Evolutionary conservation across 1,140 invertebrate species (phyloP).

Genomic region (Holcopasites calliopsidis): DNA sequence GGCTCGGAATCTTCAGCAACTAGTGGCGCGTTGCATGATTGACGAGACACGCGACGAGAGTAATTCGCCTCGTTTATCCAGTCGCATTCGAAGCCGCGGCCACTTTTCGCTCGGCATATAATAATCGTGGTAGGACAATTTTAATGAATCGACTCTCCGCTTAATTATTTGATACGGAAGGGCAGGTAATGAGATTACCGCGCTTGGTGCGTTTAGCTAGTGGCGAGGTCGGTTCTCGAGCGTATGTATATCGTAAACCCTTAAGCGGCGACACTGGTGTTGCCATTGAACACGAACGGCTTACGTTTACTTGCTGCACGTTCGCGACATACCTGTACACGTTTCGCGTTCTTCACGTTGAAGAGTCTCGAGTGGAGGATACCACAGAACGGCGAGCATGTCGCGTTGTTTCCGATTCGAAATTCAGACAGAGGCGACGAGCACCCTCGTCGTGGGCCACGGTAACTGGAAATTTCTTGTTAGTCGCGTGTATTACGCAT

Average conservation of each 20-base stretch:
- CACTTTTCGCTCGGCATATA: conserved; percentile 24
- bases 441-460: background rate
- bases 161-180: background rate
- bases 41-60: conserved; percentile 22
- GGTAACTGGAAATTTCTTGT: background rate
- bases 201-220: conserved; percentile 25
- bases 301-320: background rate
- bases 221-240: background rate
- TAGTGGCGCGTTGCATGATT: conserved; percentile 36
- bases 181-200: background rate
- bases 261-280: too few species aligned
- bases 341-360: conserved; percentile 2
- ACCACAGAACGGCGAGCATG: background rate
- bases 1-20: conserved; percentile 22
- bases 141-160: conserved; percentile 60
- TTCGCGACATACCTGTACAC: too few species aligned
- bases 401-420: conserved; percentile 22
- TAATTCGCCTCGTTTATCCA: conserved; percentile 35
- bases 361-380: background rate
- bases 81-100: background rate
- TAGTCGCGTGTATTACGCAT: background rate
- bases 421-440: background rate
- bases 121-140: conserved; percentile 58
- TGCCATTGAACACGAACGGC: too few species aligned
- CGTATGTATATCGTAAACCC: conserved; percentile 4